Conservation (phyloP, 2,888 invertebrate species). For the Selenia dentaria region DNA sequence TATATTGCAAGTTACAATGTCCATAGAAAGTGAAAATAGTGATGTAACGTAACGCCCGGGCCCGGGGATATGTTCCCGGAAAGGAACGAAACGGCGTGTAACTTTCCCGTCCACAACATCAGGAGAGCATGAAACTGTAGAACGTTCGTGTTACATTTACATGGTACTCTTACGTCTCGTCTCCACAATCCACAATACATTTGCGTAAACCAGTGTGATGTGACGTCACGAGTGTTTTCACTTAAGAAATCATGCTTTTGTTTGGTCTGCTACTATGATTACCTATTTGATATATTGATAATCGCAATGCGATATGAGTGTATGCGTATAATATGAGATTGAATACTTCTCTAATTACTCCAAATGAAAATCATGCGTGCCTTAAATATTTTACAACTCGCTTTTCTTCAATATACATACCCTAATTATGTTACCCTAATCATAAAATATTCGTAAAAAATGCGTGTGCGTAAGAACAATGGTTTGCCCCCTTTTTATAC, state of each 20-base stretch:
- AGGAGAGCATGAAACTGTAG: slow-evolving; percentile 48
- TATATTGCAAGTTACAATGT: too few relatives aligned
- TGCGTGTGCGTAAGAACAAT: slow-evolving; percentile 86
- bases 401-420: not conserved
- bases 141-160: slow-evolving; percentile 46
- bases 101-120: slow-evolving; percentile 49
- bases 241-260: too few relatives aligned
- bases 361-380: too few relatives aligned
- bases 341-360: too few relatives aligned
- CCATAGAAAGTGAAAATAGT: too few relatives aligned
- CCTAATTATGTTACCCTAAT: slow-evolving; percentile 8
- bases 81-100: slow-evolving; percentile 41
- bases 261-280: too few relatives aligned
- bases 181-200: slow-evolving; percentile 15
- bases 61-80: slow-evolving; percentile 35
- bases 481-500: slow-evolving; percentile 84
- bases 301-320: too few relatives aligned
- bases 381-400: too few relatives aligned
- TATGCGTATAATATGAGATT: too few relatives aligned
- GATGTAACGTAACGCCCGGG: slow-evolving; percentile 6
- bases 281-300: too few relatives aligned
- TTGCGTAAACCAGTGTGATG: slow-evolving; percentile 13
- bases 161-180: slow-evolving; percentile 14
- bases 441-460: slow-evolving; percentile 54
- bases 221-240: too few relatives aligned